Conservation (phyloP, 23 tunicate species). For the Phallusia fumigata region DNA sequence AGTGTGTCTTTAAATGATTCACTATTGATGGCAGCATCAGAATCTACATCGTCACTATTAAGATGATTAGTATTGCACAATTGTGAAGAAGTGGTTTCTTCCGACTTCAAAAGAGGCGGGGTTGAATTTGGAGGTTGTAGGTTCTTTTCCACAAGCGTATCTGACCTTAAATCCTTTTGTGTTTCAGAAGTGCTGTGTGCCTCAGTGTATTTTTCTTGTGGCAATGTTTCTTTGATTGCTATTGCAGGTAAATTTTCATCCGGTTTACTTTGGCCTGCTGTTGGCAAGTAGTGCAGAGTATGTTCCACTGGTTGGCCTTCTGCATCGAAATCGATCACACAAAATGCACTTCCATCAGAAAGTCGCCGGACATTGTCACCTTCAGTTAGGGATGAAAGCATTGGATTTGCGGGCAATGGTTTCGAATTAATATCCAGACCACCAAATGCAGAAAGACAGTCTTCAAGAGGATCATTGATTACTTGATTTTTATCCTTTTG, state of each 20-base stretch:
- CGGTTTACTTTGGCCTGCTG: neutral
- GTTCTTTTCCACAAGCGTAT: neutral
- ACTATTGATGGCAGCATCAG: neutral
- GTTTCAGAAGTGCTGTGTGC: neutral
- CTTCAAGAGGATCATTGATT: neutral
- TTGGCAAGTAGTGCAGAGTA: neutral
- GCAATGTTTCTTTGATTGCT: neutral
- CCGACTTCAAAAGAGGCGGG: neutral
- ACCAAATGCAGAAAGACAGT: neutral
- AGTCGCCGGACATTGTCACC: neutral
- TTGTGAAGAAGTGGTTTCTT: neutral
- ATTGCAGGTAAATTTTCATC: neutral
- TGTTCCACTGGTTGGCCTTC: constrained; percentile 4
- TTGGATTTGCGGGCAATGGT: neutral
- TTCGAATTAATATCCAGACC: neutral
- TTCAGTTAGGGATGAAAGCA: neutral
- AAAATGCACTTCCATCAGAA: neutral
- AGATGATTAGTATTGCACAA: neutral
- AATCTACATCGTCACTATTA: neutral
- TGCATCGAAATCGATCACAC: neutral
- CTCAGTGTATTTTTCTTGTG: neutral
- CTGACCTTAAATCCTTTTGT: neutral
- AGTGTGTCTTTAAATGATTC: constrained; percentile 7
- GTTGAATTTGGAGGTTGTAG: neutral
- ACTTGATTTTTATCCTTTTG: neutral